A percentile compares a stretch with the other conserved stretches of the same genome.
phyloP scores from a whole-genome alignment of 2,888 invertebrate species.

The Heterodera filipjevi region DNA sequence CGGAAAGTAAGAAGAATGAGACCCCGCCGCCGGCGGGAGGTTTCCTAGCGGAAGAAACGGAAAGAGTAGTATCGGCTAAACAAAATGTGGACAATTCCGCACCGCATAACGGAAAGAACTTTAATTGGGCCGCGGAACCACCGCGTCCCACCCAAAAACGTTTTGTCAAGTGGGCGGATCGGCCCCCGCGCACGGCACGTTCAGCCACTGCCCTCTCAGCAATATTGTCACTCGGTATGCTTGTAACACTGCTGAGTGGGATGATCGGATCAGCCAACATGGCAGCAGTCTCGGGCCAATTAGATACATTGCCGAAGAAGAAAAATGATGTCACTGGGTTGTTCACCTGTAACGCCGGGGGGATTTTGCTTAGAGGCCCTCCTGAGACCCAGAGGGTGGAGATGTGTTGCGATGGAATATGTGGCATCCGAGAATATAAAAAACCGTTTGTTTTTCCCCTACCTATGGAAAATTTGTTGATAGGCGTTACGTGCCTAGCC shows the following conservation, averaged over 20 bases:
- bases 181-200: background rate
- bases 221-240: too few relatives aligned
- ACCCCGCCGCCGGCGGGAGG: background rate
- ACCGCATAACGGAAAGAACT: background rate
- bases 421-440: background rate
- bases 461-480: background rate
- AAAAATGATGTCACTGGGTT: too few relatives aligned
- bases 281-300: too few relatives aligned
- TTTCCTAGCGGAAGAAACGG: background rate
- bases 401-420: background rate
- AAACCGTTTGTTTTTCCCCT: background rate
- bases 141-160: background rate
- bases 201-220: background rate
- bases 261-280: too few relatives aligned
- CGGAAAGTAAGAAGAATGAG: too few relatives aligned
- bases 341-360: background rate
- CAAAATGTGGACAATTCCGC: background rate
- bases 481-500: background rate
- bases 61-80: too few relatives aligned
- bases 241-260: too few relatives aligned
- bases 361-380: background rate
- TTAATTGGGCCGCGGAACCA: too few relatives aligned
- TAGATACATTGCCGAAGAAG: too few relatives aligned
- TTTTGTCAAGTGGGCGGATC: background rate
- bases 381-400: background rate